Base-by-base conservation (phyloP, 2,888 invertebrate species). In the Herminia tarsipennalis region DNA sequence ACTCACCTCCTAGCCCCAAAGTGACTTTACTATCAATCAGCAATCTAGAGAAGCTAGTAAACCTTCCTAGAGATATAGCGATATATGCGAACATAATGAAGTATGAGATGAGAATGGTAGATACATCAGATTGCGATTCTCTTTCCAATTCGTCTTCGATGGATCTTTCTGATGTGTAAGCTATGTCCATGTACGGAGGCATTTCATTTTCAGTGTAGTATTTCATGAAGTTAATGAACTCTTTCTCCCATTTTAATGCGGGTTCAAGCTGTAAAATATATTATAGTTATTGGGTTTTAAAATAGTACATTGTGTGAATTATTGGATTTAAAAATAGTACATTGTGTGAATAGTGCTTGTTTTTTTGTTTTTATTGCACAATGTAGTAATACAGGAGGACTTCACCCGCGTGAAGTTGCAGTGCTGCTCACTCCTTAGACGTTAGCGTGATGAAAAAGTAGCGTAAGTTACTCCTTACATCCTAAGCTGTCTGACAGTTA, bases 71-170 rank as follows among this genome's bases (percentile, higher is more conserved):
- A 0, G 98, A 95, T 47, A 99, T 94, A 0, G 99, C 96, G 60
- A 99, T 98, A 77, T 99, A 99, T 13, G 95, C 95, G 86, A 99
- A 99, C 99, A 99, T 99, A 57, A 99, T 97, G 61, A 98, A 83
- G 83, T 99, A 99, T 0, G 98, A 98, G 38, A 98, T 95, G 8
- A 98, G 90, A 65, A 99, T 98, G 0, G 99, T 99, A 2, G 94
- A 90, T 12, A 99, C 94, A 81, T 99, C 99, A 0, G 98, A 98
- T 61, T 96, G 94, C 2, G 98, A 98, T 86, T 98, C 98, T 8
- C 98, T 91, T 53, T 98, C 95, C 16, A 99, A 86, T 81, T 99
- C 99, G 86, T 99, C 99, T 81, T 99, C 97, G 47, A 99, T 98
- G 0, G 98, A 98, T 9, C 99, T 92, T 88, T 98, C 98, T 0